Evolutionary conservation across 2,797 vertebrate species (phyloP), one percentile per base, ranked within the genome.

Genomic region (Pangasius mekongensis): DNA sequence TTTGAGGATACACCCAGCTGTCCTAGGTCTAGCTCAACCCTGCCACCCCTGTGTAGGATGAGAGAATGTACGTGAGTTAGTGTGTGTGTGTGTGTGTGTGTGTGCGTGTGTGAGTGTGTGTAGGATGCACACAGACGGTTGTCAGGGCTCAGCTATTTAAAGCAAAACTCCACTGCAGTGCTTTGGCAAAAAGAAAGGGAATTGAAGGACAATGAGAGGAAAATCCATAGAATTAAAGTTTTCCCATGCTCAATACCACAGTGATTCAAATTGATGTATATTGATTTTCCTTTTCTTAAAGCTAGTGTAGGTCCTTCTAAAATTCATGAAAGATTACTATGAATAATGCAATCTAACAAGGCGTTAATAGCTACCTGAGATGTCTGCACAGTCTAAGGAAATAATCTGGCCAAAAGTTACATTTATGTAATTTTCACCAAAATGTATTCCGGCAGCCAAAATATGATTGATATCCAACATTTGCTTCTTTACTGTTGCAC

Each of bases 101-200:
- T 47, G 86, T 85, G 82, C 56, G 84, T 69, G 56, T 39, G 14
- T 30, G 88, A 54, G 86, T 85, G 62, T 89, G 88, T 90, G 90
- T 85, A 85, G 77, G 85, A 84, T 87, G 85, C 84, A 89, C 89
- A 91, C 89, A 91, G 89, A 89, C 83, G 84, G 86, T 92, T 92
- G 89, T 89, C 89, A 91, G 91, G 87, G 89, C 87, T 87, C 84
- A 73, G 90, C 90, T 91, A 92, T 92, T 92, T 92, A 92, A 92
- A 89, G 89, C 87, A 73, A 88, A 92, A 91, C 86, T 92, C 90
- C 80, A 88, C n/a, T 43, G 89, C 86, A 64, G 89, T 86, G 90
- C 90, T 91, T 90, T 88, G 84, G 69, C 84, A 88, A 88, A 73
- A 83, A 87, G 80, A 87, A 66, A 85, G 52, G 30, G n/a, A 10